Base-by-base conservation (phyloP, 2,888 invertebrate genomes). In the Odontocerum albicorne region DNA sequence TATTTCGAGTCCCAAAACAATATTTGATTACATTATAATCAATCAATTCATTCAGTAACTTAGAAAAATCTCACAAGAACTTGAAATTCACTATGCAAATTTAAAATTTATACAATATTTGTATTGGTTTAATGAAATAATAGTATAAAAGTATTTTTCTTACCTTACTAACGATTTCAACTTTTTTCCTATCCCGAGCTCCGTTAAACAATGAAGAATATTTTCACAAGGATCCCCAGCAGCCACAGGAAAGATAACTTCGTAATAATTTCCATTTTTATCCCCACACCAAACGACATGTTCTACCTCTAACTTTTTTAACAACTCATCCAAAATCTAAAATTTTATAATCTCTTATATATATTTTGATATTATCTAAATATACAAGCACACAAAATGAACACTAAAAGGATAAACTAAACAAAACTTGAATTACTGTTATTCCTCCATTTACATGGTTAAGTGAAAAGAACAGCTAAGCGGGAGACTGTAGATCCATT, bases 141-240 rank as follows among this genome's bases (percentile, higher is more conserved):
- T n/a, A n/a, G n/a, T n/a, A n/a, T 27, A 27, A 10, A 16, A 16
- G 4, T 38, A n/a, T 1, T 2, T 15, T 36, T 53, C 63, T 72
- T 74, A 87, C 87, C 86, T 87, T 56, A 87, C 86, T 65, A 85
- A 82, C 52, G 87, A 87, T 70, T 85, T 85, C 70, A 80, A 80
- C 66, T 81, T 80, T 17, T 82, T 81, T 15, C 87, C 87, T 60
- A 87, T 86, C 22, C 87, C 87, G 63, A 87, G 75, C 68, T 87
- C 83, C 1, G 87, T 87, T 56, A 87, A 77, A 65, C 86, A 87
- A 66, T 87, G 87, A 50, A 87, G 72, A 70, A 86, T 84, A 56
- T 87, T 87, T 69, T 88, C 87, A 64, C 87, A 87, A 49, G 81
- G 77, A 62, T 86, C 87, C 31, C 87, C 87, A 21, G 86, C 82